These are phyloP conservation scores for Irena cyanogastra DNA, from an alignment of 2,113 vertebrate species.

Conservation along the genomic window DNA sequence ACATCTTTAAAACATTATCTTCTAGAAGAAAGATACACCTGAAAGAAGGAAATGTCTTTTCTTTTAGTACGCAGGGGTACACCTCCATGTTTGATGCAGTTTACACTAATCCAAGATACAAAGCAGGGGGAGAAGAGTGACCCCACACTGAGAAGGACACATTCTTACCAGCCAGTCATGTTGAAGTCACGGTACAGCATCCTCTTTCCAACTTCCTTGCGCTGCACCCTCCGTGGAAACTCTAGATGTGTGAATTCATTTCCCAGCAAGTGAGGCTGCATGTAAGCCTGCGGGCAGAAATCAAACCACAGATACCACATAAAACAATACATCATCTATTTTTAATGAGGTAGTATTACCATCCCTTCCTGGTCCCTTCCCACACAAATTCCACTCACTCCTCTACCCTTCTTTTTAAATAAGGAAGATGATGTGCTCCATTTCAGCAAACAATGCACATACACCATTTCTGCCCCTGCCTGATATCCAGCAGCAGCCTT, in stretches of 20 bases:
- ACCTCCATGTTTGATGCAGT: background rate
- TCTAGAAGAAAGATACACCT: background rate
- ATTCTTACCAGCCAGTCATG: constrained; percentile 94
- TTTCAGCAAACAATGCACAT: background rate
- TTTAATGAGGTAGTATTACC: background rate
- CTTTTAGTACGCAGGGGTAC: rapidly evolving
- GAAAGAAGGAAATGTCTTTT: background rate
- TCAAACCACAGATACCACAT: constrained; percentile 1
- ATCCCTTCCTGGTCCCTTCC: background rate
- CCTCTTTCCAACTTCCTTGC: constrained; percentile 95
- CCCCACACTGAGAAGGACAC: background rate
- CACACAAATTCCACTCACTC: background rate
- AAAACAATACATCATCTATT: background rate
- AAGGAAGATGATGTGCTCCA: background rate
- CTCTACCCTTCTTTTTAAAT: background rate
- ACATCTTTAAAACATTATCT: background rate
- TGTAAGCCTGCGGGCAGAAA: constrained; percentile 82
- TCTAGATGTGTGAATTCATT: constrained; percentile 99
- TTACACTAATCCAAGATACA: background rate
- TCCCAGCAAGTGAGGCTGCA: constrained; percentile 96
- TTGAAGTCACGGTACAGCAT: constrained; percentile 98
- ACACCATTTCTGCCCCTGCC: background rate
- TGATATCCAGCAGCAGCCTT: background rate
- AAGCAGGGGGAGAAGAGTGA: background rate
- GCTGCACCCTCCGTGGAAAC: constrained; percentile 94